Conservation (phyloP, 2,888 invertebrate genomes). For the Bimastos eiseni region DNA sequence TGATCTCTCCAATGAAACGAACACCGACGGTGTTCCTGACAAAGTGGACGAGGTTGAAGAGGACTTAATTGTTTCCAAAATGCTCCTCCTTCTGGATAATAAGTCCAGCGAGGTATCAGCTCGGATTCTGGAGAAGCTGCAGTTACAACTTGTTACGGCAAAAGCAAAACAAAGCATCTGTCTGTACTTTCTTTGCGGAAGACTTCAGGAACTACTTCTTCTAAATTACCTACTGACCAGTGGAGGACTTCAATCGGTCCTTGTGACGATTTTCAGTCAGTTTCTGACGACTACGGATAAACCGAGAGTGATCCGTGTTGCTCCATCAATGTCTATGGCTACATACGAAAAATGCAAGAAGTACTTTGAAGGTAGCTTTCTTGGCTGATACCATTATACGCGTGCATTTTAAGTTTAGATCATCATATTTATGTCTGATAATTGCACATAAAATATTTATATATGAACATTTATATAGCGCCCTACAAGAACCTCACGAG, state of each 20-base stretch:
- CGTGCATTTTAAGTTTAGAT: no score
- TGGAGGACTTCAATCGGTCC: not conserved
- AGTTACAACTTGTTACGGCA: not conserved
- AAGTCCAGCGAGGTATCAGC: not conserved
- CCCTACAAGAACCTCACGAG: no score
- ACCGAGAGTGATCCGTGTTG: not conserved
- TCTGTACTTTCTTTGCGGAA: conserved; percentile 20
- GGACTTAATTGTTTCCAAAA: not conserved
- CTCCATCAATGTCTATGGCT: not conserved
- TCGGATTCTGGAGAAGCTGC: conserved; percentile 9
- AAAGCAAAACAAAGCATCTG: not conserved
- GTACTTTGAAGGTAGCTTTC: not conserved
- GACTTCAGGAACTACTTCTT: not conserved
- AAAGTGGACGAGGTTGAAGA: not conserved
- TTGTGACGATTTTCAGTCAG: not conserved
- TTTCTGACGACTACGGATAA: not conserved
- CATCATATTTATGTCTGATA: no score
- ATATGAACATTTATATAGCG: no score
- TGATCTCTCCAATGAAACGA: not conserved
- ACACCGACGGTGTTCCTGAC: not conserved
- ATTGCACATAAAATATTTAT: no score
- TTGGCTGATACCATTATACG: not conserved
- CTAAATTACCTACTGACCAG: not conserved
- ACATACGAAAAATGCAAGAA: not conserved
- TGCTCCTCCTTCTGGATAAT: not conserved